Percentiles rank a stretch among this genome's conserved stretches.
These are phyloP conservation scores for Diplolepis rosae DNA, from an alignment of 2,888 invertebrate species.

Conservation along the genomic window DNA sequence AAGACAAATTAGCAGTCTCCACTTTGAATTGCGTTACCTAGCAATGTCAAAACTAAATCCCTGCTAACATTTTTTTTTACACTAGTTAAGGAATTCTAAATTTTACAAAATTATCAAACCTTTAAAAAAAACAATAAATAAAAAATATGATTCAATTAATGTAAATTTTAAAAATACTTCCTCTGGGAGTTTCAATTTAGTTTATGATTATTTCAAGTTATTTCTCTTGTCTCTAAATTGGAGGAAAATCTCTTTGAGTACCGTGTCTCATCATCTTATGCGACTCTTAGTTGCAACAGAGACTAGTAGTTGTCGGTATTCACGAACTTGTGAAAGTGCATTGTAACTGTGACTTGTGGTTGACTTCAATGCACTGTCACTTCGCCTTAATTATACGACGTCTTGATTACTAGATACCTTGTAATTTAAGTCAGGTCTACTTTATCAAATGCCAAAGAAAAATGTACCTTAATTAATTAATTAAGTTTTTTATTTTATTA, in stretches of 20 bases:
- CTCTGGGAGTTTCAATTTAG: neutral
- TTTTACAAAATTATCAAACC: neutral
- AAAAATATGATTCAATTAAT: neutral
- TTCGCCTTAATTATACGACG: constrained; percentile 47
- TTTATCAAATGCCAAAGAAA: too few relatives aligned
- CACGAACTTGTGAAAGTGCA: constrained; percentile 38
- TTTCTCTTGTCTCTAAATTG: neutral
- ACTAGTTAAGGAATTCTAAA: neutral
- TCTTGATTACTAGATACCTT: too few relatives aligned
- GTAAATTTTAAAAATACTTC: neutral
- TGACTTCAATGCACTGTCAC: constrained; percentile 43
- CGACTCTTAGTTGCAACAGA: neutral
- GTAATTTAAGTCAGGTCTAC: too few relatives aligned
- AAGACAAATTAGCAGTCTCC: constrained; percentile 37
- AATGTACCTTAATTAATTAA: too few relatives aligned
- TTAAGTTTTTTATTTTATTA: too few relatives aligned
- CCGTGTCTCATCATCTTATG: neutral
- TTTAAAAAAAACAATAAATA: too few relatives aligned
- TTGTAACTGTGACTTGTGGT: constrained; percentile 36
- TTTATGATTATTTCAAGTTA: neutral
- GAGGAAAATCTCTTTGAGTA: neutral
- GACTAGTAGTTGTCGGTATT: constrained; percentile 2
- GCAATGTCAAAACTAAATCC: constrained; percentile 35
- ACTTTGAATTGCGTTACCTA: constrained; percentile 38
- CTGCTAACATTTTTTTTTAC: constrained; percentile 20